Evolutionary conservation across 92 coral and sea anemone genomes (phyloP).

Genomic region (Umimayanthus kanabou): DNA sequence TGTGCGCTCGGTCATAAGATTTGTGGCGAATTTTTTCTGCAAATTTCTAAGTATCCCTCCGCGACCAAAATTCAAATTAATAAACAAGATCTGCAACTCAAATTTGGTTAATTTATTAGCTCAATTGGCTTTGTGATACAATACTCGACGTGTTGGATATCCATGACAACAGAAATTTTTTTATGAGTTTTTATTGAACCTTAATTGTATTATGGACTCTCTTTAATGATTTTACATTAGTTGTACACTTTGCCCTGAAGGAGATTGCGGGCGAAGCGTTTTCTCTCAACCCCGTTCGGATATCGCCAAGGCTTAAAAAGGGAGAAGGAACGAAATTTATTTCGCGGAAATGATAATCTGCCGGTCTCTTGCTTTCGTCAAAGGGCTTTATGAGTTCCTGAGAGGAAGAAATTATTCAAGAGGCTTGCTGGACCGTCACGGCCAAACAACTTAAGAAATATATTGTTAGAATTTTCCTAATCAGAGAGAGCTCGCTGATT

Average conservation of each 20-base stretch:
- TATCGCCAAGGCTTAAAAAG: conserved; percentile 30
- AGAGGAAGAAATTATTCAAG: conserved; percentile 14
- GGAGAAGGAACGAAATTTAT: conserved; percentile 27
- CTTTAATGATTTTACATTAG: conserved; percentile 59
- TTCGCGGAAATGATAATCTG: not conserved
- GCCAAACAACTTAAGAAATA: conserved; percentile 71
- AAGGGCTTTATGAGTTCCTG: conserved; percentile 14
- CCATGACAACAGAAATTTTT: conserved; percentile 74
- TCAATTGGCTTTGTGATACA: conserved; percentile 66
- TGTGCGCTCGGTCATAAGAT: not conserved
- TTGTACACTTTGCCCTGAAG: conserved; percentile 48
- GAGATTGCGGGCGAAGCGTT: conserved; percentile 21
- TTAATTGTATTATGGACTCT: conserved; percentile 70
- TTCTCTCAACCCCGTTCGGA: not conserved
- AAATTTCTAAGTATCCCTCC: conserved; percentile 43
- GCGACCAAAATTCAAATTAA: conserved; percentile 40
- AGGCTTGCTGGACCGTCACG: conserved; percentile 24
- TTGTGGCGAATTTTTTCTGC: conserved; percentile 29
- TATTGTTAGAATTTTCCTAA: conserved; percentile 80
- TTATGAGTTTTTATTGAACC: conserved; percentile 76
- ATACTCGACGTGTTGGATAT: conserved; percentile 54
- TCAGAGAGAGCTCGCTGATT: conserved; percentile 72
- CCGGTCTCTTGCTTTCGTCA: not conserved
- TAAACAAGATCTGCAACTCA: conserved; percentile 46
- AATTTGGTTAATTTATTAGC: conserved; percentile 77